These are phyloP conservation scores for Protosalanx chinensis DNA, from an alignment of 2,797 vertebrate species.

Conservation along the genomic window DNA sequence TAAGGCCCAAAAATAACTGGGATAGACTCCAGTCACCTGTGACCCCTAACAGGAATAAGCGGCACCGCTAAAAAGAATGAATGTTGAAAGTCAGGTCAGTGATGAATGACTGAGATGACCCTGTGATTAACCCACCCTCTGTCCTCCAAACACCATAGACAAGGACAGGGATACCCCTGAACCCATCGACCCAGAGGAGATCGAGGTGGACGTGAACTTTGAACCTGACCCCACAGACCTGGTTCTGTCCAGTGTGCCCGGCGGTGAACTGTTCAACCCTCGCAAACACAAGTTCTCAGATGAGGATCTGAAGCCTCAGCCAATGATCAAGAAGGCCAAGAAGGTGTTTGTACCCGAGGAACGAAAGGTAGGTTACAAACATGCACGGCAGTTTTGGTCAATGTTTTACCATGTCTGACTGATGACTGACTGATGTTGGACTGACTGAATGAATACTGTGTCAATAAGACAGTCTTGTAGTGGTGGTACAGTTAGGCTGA, in stretches of 20 bases:
- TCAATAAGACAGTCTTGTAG: too few species aligned
- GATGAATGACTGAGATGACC: neutral
- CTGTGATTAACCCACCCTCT: neutral
- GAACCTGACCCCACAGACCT: conserved; percentile 93
- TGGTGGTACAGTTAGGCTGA: too few species aligned
- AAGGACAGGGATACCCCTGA: conserved; percentile 76
- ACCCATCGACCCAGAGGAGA: conserved; percentile 78
- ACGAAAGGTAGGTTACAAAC: conserved; percentile 79
- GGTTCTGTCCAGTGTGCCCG: conserved; percentile 91
- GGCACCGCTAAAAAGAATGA: too few species aligned
- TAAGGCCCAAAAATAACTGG: too few species aligned
- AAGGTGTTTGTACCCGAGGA: conserved; percentile 93
- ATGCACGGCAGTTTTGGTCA: too few species aligned
- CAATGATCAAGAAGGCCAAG: conserved; percentile 98
- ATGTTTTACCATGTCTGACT: too few species aligned
- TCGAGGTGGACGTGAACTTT: conserved; percentile 89
- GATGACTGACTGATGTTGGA: too few species aligned
- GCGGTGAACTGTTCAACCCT: conserved; percentile 92
- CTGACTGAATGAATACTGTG: too few species aligned
- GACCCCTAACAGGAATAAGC: too few species aligned
- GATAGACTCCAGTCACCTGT: too few species aligned
- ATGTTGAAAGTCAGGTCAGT: too few species aligned
- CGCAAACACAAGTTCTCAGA: conserved; percentile 93
- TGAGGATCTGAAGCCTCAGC: conserved; percentile 95
- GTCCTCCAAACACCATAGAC: conserved; percentile 69